A percentile compares a stretch with the other conserved stretches of the same genome.
phyloP scores from a whole-genome alignment of 2,888 invertebrate genomes.

The Dilophus febrilis region DNA sequence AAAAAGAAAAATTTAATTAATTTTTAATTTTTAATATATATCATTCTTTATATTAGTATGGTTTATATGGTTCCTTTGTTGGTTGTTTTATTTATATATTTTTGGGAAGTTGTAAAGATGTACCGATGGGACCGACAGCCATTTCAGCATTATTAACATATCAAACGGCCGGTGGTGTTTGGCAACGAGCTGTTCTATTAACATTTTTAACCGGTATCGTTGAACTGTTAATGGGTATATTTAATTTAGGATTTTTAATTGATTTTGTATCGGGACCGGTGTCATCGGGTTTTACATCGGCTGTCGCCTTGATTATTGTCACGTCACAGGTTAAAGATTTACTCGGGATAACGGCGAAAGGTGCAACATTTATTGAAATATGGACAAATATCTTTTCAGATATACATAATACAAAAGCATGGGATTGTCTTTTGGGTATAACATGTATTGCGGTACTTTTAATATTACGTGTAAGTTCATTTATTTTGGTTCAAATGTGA shows the following conservation, averaged over 20 bases:
- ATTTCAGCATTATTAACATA: constrained; percentile 75
- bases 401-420: constrained; percentile 43
- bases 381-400: constrained; percentile 55
- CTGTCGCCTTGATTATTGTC: constrained; percentile 74
- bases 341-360: constrained; percentile 52
- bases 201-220: constrained; percentile 58
- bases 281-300: constrained; percentile 77
- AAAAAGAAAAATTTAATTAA: background rate
- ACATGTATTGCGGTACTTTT: constrained; percentile 57
- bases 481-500: constrained; percentile 56
- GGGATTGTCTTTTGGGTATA: constrained; percentile 61
- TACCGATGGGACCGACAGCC: constrained; percentile 84
- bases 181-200: constrained; percentile 47
- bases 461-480: constrained; percentile 58
- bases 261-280: constrained; percentile 85
- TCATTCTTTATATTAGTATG: too few relatives aligned
- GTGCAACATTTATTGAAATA: constrained; percentile 60
- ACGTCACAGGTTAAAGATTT: constrained; percentile 78
- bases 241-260: constrained; percentile 71
- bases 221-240: constrained; percentile 62
- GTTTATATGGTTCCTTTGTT: constrained; percentile 84
- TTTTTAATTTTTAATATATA: too few relatives aligned
- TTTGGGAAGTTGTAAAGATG: constrained; percentile 82
- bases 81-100: constrained; percentile 81
- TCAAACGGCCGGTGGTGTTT: constrained; percentile 49